Percentiles rank a stretch among this genome's conserved stretches.
phyloP scores from a whole-genome alignment of 2,888 invertebrate genomes.

The Sylvicola cinctus region DNA sequence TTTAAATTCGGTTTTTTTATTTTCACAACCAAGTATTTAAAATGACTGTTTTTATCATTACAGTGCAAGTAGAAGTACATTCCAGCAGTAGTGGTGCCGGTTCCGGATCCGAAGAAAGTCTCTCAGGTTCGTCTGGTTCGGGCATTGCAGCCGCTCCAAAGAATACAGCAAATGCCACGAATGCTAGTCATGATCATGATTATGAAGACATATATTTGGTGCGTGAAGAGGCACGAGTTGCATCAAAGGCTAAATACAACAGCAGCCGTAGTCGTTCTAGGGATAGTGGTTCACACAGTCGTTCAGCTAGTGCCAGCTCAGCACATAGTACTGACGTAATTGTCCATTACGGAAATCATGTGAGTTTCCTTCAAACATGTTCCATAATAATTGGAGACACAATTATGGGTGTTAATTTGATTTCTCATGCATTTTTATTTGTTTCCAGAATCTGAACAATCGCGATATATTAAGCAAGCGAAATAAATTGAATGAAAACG shows the following conservation, averaged over 20 bases:
- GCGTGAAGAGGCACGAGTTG: constrained; percentile 30
- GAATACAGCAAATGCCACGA: constrained; percentile 1
- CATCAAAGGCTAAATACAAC: constrained; percentile 9
- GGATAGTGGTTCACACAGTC: constrained; percentile 55
- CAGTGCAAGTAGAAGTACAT: constrained; percentile 76
- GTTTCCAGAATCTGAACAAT: constrained; percentile 18
- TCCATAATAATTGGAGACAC: not conserved
- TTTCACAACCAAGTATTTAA: constrained; percentile 5
- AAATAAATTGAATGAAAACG: constrained; percentile 16
- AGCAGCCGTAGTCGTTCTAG: constrained; percentile 32
- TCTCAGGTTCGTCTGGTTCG: constrained; percentile 34
- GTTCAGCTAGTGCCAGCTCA: constrained; percentile 40
- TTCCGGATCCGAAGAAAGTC: constrained; percentile 36
- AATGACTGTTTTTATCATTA: constrained; percentile 10
- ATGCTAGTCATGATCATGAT: constrained; percentile 36
- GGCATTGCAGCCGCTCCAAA: constrained; percentile 20
- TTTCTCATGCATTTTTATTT: constrained; percentile 3
- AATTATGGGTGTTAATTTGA: not conserved
- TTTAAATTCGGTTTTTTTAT: not conserved
- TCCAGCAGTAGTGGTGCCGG: constrained; percentile 45
- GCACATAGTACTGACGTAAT: constrained; percentile 25
- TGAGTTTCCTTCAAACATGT: constrained; percentile 12
- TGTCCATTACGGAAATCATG: constrained; percentile 23
- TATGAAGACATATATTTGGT: constrained; percentile 67
- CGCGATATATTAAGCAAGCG: constrained; percentile 18